Evolutionary conservation across 2,113 vertebrate species (phyloP).

Genomic region (Ptilonorhynchus violaceus): DNA sequence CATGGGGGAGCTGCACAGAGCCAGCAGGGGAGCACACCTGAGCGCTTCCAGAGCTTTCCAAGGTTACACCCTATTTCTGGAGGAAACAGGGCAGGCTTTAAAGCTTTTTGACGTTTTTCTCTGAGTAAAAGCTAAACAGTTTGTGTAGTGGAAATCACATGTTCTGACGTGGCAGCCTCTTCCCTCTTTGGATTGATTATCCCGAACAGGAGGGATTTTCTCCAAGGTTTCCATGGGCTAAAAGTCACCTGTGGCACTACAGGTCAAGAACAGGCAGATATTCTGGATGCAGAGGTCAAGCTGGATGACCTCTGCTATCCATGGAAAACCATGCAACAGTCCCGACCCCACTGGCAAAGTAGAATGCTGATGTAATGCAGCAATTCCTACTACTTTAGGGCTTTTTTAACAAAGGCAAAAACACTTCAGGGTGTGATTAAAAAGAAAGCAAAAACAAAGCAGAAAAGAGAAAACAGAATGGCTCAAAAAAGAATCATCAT

Average conservation of each 20-base stretch:
- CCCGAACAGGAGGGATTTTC: neutral
- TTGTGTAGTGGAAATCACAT: neutral
- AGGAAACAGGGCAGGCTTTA: accelerated
- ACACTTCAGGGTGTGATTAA: neutral
- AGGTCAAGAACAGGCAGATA: neutral
- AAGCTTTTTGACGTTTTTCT: neutral
- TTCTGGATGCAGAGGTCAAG: neutral
- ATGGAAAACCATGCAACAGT: neutral
- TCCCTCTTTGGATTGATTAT: neutral
- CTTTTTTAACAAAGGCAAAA: neutral
- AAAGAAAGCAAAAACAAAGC: neutral
- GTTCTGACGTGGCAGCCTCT: neutral
- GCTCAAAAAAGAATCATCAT: neutral
- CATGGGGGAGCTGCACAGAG: neutral
- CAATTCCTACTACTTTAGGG: neutral
- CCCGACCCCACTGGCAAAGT: neutral
- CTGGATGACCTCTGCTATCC: neutral
- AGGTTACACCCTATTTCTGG: neutral
- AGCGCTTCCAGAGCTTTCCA: neutral
- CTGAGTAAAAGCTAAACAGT: neutral
- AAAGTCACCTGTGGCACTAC: neutral
- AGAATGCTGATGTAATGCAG: neutral
- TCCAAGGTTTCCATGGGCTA: neutral
- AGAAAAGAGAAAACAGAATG: neutral
- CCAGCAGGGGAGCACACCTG: neutral